phyloP scores from a whole-genome alignment of 2,113 vertebrate species.

The Dasyornis broadbenti region DNA sequence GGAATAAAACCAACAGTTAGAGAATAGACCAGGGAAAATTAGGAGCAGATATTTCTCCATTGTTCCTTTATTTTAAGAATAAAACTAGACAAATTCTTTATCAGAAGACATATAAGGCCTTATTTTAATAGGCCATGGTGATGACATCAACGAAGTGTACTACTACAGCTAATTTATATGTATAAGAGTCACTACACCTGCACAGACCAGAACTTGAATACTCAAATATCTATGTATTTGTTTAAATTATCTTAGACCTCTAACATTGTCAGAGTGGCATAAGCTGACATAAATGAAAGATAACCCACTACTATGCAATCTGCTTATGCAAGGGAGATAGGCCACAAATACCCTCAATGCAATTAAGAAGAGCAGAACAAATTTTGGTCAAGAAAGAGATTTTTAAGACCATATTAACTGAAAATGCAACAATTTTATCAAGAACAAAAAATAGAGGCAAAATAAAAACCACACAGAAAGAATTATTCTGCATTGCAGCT shows the following conservation, averaged over 20 bases:
- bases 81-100: neutral
- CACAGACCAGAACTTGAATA: neutral
- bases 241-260: neutral
- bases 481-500: neutral
- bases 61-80: neutral
- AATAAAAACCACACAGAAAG: neutral
- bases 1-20: neutral
- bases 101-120: neutral
- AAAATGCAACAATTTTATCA: neutral
- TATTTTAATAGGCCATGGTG: neutral
- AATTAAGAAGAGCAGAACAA: neutral
- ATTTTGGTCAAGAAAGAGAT: neutral
- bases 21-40: neutral
- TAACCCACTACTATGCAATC: neutral
- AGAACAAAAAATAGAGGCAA: neutral
- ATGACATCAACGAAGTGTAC: neutral
- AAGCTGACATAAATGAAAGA: neutral
- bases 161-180: neutral
- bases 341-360: neutral
- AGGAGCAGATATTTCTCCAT: neutral
- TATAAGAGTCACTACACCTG: neutral
- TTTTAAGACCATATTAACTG: neutral
- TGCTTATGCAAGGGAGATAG: neutral
- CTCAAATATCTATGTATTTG: neutral
- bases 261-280: neutral